Conservation (phyloP, 2,888 invertebrate species). For the Drosophila limbata region DNA sequence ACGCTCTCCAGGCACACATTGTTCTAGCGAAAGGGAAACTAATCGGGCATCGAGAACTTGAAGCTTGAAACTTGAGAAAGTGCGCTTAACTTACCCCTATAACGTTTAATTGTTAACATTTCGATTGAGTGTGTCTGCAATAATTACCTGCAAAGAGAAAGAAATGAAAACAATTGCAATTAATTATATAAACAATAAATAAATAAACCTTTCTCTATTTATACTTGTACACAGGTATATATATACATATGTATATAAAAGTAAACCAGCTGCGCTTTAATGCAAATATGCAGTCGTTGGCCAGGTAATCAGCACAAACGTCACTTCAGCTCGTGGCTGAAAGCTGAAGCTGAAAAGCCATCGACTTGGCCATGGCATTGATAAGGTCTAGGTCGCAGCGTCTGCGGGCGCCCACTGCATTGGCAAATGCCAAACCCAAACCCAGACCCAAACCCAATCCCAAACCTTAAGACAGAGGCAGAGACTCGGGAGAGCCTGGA, state of each 20-base stretch:
- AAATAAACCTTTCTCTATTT: conserved; percentile 15
- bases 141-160: conserved; percentile 71
- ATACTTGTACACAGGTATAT: neutral
- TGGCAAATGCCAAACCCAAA: conserved; percentile 17
- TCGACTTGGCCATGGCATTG: conserved; percentile 46
- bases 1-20: conserved; percentile 17
- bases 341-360: conserved; percentile 29
- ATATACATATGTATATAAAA: neutral
- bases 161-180: neutral
- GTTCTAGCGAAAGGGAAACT: conserved; percentile 61
- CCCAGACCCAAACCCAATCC: conserved; percentile 8
- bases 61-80: conserved; percentile 36
- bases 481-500: conserved; percentile 3
- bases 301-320: conserved; percentile 50
- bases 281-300: conserved; percentile 1
- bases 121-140: conserved; percentile 32
- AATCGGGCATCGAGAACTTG: conserved; percentile 14
- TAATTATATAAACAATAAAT: neutral
- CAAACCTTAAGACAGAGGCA: conserved; percentile 28
- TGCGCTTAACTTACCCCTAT: conserved; percentile 68
- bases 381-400: conserved; percentile 67
- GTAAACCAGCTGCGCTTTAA: conserved; percentile 19
- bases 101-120: conserved; percentile 71
- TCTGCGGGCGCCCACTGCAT: conserved; percentile 67
- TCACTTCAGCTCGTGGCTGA: conserved; percentile 41